Evolutionary conservation across 2,888 invertebrate genomes (phyloP).

Genomic region (Phoenoteleia sp.): DNA sequence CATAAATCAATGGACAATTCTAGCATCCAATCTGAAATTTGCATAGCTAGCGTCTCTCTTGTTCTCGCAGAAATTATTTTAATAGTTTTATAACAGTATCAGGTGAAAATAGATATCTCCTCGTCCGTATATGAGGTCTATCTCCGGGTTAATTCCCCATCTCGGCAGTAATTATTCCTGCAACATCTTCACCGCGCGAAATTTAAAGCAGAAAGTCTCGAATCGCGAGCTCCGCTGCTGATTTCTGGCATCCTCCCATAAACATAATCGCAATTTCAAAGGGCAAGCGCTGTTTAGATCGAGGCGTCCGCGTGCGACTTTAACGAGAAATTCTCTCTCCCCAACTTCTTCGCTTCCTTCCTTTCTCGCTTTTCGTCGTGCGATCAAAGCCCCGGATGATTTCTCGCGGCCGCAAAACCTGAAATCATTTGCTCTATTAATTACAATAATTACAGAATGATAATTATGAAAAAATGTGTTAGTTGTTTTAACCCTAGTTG

Average conservation of each 20-base stretch:
- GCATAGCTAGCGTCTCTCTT: background rate
- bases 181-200: conserved; percentile 32
- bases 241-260: conserved; percentile 48
- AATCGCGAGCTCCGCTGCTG: conserved; percentile 25
- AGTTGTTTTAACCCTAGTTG: too few relatives aligned
- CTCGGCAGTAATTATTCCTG: conserved; percentile 48
- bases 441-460: background rate
- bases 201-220: conserved; percentile 61
- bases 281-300: conserved; percentile 61
- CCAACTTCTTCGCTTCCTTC: conserved; percentile 45
- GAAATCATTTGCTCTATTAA: conserved; percentile 14
- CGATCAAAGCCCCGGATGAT: conserved; percentile 62
- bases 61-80: conserved; percentile 28
- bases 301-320: conserved; percentile 53
- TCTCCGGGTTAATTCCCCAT: conserved; percentile 47
- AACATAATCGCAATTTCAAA: conserved; percentile 56
- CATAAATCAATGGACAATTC: background rate
- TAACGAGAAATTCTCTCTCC: conserved; percentile 60
- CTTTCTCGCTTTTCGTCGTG: conserved; percentile 58
- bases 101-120: conserved; percentile 35
- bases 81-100: conserved; percentile 49
- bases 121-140: conserved; percentile 30
- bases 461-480: background rate
- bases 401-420: too few relatives aligned
- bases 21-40: background rate